Evolutionary conservation across 2,888 invertebrate species (phyloP), one percentile per base, ranked within the genome.

Genomic region (Dinocampus coccinellae): DNA sequence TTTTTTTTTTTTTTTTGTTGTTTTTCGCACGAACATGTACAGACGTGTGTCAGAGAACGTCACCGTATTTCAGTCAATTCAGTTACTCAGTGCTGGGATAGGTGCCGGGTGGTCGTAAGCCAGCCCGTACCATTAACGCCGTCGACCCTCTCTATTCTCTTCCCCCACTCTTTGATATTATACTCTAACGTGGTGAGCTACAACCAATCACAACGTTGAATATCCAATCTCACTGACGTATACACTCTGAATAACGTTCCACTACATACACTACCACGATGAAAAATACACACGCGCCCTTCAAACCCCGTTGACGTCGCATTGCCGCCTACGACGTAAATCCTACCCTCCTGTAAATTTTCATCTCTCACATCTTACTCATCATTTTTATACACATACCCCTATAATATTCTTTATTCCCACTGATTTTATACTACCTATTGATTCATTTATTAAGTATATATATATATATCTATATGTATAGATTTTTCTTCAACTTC

Each of bases 291-390:
- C 66, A 20, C 36, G 66, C 66, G 57, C 66, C 57, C 66, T 66
- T 66, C 57, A 36, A 58, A 66, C 39, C 39, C 34, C 39, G 57
- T 57, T 66, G 66, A 58, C 57, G 57, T 58, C 47, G 47, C 57
- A 39, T 29, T 36, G 39, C 55, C 57, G 26, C 57, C 57, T 36
- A 66, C 57, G 57, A 57, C 39, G 57, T 36, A 16, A 58, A 57
- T 55, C 20, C 57, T 34, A 66, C 57, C 57, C 66, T 20, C 26
- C 20, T 6, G n/a, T 58, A 7, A 58, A 58, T 33, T 47, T 47
- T 20, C 16, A 3, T 47, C n/a, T 7, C n/a, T 9, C 16, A 47
- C 47, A n/a, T 7, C 6, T 9, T 7, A 20, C 63, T 29, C 13
- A 7, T 10, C 9, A 26, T n/a, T 26, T 29, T 26, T 52, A 20